phyloP scores from a whole-genome alignment of 2,113 vertebrate species.

The Burhinus bistriatus region DNA sequence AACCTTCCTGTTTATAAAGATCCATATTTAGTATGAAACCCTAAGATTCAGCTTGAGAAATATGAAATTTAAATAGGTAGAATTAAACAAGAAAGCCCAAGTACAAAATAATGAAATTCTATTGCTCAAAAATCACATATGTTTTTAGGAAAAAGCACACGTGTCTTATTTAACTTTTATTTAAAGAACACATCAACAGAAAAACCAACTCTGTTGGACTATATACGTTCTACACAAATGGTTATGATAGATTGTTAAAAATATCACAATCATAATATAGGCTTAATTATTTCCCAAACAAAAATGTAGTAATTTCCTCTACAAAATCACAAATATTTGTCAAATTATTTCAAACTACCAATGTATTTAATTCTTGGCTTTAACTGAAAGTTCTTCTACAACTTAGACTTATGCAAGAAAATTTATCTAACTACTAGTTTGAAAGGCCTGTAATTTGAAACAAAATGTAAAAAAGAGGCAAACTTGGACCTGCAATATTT shows the following conservation, averaged over 20 bases:
- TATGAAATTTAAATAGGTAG: neutral
- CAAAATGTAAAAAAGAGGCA: neutral
- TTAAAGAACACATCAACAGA: neutral
- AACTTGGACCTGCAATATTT: neutral
- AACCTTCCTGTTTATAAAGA: neutral
- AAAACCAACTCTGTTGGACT: neutral
- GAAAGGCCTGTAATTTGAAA: neutral
- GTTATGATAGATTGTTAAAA: neutral
- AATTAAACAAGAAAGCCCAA: neutral
- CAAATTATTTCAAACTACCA: neutral
- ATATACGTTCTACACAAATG: neutral
- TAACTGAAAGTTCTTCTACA: neutral
- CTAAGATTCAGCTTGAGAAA: neutral
- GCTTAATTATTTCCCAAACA: neutral
- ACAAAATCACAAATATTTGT: neutral
- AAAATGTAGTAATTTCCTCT: neutral
- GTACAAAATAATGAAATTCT: neutral
- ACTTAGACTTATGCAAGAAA: neutral
- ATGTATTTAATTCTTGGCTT: neutral
- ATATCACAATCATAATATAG: neutral
- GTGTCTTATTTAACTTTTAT: neutral
- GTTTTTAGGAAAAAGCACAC: neutral
- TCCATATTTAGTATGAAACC: neutral
- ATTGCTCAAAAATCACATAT: neutral
- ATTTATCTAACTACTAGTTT: neutral